These are phyloP conservation scores for Trinectes maculatus DNA, from an alignment of 2,113 vertebrate species.

Conservation along the genomic window DNA sequence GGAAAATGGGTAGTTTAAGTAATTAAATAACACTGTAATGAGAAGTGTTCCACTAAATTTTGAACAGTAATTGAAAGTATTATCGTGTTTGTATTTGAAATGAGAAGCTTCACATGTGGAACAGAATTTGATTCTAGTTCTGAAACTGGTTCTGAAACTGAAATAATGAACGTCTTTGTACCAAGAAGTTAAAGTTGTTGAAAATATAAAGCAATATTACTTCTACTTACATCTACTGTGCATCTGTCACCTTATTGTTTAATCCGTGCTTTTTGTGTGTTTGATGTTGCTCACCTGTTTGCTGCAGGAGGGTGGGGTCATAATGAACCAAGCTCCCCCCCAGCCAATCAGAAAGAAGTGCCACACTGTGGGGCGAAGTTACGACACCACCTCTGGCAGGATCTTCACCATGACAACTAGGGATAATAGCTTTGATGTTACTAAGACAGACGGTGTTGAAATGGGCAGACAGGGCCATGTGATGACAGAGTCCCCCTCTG, in stretches of 20 bases:
- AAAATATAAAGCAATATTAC: background rate
- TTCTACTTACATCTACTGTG: background rate
- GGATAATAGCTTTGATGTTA: conserved; percentile 73
- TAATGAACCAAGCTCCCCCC: conserved; percentile 10
- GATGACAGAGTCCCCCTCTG: conserved; percentile 65
- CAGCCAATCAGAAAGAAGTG: conserved; percentile 82
- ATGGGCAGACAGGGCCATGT: conserved; percentile 62
- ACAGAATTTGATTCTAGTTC: no score
- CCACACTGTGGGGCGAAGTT: conserved; percentile 86
- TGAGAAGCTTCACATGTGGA: no score
- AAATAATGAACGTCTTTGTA: background rate
- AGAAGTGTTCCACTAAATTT: no score
- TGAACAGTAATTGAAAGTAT: no score
- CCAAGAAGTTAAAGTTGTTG: no score
- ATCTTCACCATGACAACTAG: conserved; percentile 86
- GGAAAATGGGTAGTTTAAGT: no score
- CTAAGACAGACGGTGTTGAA: conserved; percentile 26
- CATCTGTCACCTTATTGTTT: conserved; percentile 11
- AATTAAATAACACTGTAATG: no score
- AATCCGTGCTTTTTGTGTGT: conserved; percentile 3
- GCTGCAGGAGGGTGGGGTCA: conserved; percentile 52
- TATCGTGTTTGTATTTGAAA: no score
- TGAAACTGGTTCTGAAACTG: no score
- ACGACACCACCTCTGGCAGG: conserved; percentile 86
- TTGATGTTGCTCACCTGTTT: conserved; percentile 56